Base-by-base conservation (phyloP, 2,888 invertebrate genomes). In the Bruchidius siliquastri region DNA sequence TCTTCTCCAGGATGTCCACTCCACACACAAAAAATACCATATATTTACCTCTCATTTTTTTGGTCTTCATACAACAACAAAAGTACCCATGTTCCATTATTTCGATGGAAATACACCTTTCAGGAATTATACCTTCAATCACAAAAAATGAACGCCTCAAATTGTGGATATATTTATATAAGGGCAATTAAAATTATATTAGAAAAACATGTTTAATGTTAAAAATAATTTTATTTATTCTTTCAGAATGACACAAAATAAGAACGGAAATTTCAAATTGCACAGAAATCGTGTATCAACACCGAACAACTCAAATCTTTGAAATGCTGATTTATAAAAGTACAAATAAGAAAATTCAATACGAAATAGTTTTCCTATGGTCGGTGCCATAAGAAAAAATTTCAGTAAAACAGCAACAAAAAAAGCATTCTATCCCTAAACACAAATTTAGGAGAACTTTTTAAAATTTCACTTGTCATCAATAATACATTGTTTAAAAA, bases 341-440 rank as follows among this genome's bases (percentile, higher is more conserved):
- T 20, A 71, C 21, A 73, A 3, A 66, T 30, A 66, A 67, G 67
- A 71, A 67, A 68, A 21, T 67, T 68, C 32, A 72, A 75, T 68
- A 72, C 74, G 75, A 77, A 76, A 78, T 79, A 75, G 76, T 76
- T 77, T 73, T 77, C 75, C 79, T 79, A 79, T 78, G 79, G 72
- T 68, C 67, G 76, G 70, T 6, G 73, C 73, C 79, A 79, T 80
- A 80, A 79, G 75, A 78, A 78, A 78, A 74, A 74, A 79, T 79
- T 78, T 79, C 76, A 76, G 76, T 72, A 20, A 75, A 67, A 20
- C 72, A 49, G 10, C 49, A 49, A 13, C 3, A 49, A 26, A 26
- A 49, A 49, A 49, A 49, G 49, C 18, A 49, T 49, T 13, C 13
- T 49, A 49, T 1, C 49, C 49, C 49, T 49, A 49, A 49, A 74